Evolutionary conservation across 2,113 vertebrate genomes (phyloP).

Genomic region (Protomyctophum bolini): DNA sequence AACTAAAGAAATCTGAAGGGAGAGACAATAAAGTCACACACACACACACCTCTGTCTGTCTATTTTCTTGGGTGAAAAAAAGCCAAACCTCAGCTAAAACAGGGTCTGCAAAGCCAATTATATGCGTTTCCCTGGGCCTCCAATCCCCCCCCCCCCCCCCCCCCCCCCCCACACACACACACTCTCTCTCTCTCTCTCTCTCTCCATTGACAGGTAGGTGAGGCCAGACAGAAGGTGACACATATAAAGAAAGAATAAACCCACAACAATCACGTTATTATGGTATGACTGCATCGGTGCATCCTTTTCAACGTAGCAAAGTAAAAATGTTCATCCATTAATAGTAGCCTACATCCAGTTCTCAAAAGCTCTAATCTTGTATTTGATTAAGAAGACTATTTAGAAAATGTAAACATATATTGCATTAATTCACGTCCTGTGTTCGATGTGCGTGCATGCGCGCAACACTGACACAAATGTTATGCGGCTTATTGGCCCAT

Average conservation of each 20-base stretch:
- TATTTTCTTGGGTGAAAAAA: background rate
- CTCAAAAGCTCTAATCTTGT: no score
- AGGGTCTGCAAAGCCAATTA: background rate
- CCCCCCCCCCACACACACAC: no score
- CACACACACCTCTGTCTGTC: background rate
- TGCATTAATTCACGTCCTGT: no score
- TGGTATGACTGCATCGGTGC: slow-evolving; percentile 34
- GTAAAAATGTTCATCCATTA: no score
- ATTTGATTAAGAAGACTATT: no score
- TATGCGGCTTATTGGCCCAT: slow-evolving; percentile 49
- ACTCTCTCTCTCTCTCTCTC: slow-evolving; percentile 8
- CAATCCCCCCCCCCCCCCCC: slow-evolving; percentile 33
- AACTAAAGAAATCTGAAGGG: no score
- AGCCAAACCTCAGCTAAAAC: background rate
- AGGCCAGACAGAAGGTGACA: slow-evolving; percentile 10
- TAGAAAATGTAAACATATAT: no score
- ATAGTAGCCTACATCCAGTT: no score
- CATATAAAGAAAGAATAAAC: background rate
- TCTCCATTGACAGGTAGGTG: background rate
- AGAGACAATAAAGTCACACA: no score
- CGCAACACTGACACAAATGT: slow-evolving; percentile 70
- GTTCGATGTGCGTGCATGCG: slow-evolving; percentile 20
- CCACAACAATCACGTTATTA: background rate
- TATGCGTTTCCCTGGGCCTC: slow-evolving; percentile 1
- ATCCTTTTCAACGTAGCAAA: no score